These are phyloP conservation scores for Drosophila recens DNA, from an alignment of 2,888 invertebrate species.

Conservation along the genomic window DNA sequence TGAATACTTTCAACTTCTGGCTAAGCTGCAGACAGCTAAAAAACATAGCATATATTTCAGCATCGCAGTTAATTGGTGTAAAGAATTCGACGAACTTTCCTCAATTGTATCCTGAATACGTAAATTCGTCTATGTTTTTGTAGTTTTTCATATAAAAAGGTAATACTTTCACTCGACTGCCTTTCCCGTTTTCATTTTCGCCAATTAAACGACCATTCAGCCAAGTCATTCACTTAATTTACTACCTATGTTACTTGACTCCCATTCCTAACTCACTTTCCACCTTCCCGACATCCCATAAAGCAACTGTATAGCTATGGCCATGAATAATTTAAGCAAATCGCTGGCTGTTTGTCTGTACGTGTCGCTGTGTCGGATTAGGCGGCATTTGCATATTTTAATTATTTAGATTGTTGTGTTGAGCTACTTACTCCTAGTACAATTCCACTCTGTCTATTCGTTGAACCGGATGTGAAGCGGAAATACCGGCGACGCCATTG, in stretches of 20 bases:
- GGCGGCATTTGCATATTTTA: constrained; percentile 84
- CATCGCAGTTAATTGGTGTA: constrained; percentile 51
- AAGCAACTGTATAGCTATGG: constrained; percentile 51
- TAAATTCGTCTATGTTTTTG: constrained; percentile 10
- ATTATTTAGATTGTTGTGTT: constrained; percentile 83
- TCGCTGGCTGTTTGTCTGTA: constrained; percentile 71
- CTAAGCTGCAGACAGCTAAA: constrained; percentile 35
- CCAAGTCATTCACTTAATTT: constrained; percentile 82
- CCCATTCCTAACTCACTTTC: background rate
- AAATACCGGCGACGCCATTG: constrained; percentile 55
- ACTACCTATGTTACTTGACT: constrained; percentile 58
- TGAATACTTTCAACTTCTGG: constrained; percentile 60
- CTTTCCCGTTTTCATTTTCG: constrained; percentile 29
- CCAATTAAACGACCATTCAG: constrained; percentile 63
- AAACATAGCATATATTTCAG: constrained; percentile 53
- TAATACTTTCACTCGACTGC: constrained; percentile 39
- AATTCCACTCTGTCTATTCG: constrained; percentile 17
- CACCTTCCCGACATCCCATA: constrained; percentile 16
- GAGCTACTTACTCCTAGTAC: constrained; percentile 66
- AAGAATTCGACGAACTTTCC: constrained; percentile 1
- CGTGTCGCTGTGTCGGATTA: constrained; percentile 81
- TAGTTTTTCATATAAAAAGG: constrained; percentile 31
- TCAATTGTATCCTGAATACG: background rate
- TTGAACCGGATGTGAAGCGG: constrained; percentile 53
- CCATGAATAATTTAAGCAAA: constrained; percentile 84